These are phyloP conservation scores for Lasioglossum zephyrum DNA, from an alignment of 2,888 invertebrate genomes.

Conservation along the genomic window DNA sequence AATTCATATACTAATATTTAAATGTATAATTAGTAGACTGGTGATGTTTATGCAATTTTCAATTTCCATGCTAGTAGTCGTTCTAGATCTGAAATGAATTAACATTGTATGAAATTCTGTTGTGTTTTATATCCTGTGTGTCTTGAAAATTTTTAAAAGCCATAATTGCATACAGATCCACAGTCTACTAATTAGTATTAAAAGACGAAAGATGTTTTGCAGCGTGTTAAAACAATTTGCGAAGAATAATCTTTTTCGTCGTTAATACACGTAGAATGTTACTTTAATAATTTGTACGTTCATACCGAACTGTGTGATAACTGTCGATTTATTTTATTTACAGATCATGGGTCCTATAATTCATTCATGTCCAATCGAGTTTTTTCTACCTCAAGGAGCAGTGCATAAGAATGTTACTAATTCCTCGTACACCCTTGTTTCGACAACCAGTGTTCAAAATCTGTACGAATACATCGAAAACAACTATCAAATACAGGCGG, in stretches of 20 bases:
- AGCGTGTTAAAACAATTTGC: no score
- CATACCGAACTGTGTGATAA: neutral
- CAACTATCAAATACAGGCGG: constrained; percentile 39
- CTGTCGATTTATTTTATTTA: constrained; percentile 66
- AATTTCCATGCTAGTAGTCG: no score
- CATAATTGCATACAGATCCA: no score
- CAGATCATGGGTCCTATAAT: constrained; percentile 85
- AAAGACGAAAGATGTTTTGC: no score
- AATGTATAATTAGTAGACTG: neutral
- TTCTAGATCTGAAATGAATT: no score
- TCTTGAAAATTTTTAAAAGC: no score
- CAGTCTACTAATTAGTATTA: no score
- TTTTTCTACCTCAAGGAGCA: constrained; percentile 74
- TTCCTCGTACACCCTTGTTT: constrained; percentile 32
- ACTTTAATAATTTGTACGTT: neutral
- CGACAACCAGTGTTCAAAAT: constrained; percentile 53
- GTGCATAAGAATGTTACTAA: constrained; percentile 38
- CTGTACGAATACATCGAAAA: constrained; percentile 57
- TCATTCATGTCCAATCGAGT: constrained; percentile 84
- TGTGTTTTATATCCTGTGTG: no score
- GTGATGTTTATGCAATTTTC: no score
- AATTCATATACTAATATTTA: neutral
- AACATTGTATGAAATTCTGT: no score
- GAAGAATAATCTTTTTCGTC: neutral
- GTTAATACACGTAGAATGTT: neutral